These are phyloP conservation scores for Pogonomyrmex barbatus DNA, from an alignment of 1,140 invertebrate genomes.

Conservation along the genomic window DNA sequence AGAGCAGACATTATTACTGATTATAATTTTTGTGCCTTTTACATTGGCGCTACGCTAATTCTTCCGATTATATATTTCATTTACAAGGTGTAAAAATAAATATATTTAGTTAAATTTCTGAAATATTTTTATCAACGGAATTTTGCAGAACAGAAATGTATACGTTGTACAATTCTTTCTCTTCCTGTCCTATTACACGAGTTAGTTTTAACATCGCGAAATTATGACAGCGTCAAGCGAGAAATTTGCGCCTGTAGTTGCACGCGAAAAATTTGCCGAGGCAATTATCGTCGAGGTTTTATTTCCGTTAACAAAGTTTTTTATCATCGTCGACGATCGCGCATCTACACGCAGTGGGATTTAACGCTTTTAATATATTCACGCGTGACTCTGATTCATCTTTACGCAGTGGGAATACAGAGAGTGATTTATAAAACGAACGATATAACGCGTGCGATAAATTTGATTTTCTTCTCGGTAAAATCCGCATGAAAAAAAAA, in stretches of 20 bases:
- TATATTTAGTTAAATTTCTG: slow-evolving; percentile 26
- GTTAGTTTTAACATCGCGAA: slow-evolving; percentile 12
- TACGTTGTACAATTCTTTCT: neutral
- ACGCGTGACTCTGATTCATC: slow-evolving; percentile 13
- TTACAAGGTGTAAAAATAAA: slow-evolving; percentile 2
- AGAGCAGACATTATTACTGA: neutral
- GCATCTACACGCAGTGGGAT: slow-evolving; percentile 4
- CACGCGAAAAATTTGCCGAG: neutral
- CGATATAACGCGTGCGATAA: slow-evolving; percentile 40
- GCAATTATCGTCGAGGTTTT: slow-evolving; percentile 35
- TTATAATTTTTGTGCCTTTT: neutral
- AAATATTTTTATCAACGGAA: slow-evolving; percentile 36
- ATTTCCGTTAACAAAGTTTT: slow-evolving; percentile 43
- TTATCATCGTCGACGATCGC: slow-evolving; percentile 30
- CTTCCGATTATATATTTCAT: neutral
- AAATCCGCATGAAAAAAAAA: slow-evolving; percentile 35
- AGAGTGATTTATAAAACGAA: slow-evolving; percentile 41
- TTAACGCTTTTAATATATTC: slow-evolving; percentile 28
- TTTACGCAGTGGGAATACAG: neutral
- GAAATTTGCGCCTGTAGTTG: slow-evolving; percentile 6
- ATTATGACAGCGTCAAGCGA: slow-evolving; percentile 19
- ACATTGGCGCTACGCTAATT: neutral
- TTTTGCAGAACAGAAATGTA: neutral
- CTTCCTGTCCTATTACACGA: slow-evolving; percentile 2
- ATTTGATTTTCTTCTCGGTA: slow-evolving; percentile 28